phyloP scores from a whole-genome alignment of 2,797 vertebrate genomes.

The Cossypha dichroa region DNA sequence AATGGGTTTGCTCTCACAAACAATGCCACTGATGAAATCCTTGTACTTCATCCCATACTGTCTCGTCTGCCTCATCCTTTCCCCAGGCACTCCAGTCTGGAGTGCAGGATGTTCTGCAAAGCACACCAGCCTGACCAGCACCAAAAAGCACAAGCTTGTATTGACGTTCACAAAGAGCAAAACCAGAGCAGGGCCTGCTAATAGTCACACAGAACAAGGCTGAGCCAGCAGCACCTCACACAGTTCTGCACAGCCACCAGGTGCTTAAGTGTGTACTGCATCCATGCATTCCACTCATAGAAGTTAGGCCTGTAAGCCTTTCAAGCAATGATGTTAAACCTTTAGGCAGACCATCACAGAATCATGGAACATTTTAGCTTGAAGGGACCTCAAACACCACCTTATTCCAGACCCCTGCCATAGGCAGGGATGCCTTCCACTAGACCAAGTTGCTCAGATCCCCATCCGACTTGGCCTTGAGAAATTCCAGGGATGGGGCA shows the following conservation, averaged over 20 bases:
- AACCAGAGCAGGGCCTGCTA: not conserved
- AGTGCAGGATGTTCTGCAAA: not conserved
- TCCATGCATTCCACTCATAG: too few relatives aligned
- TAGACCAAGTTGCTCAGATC: not conserved
- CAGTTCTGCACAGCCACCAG: not conserved
- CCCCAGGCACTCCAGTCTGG: rapidly evolving
- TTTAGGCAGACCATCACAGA: not conserved
- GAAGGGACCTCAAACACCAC: not conserved
- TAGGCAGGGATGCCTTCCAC: not conserved
- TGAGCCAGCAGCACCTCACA: not conserved
- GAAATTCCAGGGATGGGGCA: not conserved
- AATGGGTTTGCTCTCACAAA: rapidly evolving
- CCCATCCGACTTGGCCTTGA: not conserved
- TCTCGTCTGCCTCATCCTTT: not conserved
- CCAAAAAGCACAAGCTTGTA: not conserved
- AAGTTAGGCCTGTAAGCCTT: not conserved
- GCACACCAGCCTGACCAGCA: not conserved
- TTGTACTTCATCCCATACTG: not conserved
- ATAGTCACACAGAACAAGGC: not conserved
- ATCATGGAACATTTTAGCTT: not conserved
- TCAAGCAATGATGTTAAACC: not conserved
- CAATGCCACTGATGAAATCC: not conserved
- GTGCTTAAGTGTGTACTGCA: not conserved
- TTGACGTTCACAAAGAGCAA: not conserved
- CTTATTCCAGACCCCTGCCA: rapidly evolving